Evolutionary conservation across 2,888 invertebrate species (phyloP), one percentile per base, ranked within the genome.

Genomic region (Halictus ligatus): DNA sequence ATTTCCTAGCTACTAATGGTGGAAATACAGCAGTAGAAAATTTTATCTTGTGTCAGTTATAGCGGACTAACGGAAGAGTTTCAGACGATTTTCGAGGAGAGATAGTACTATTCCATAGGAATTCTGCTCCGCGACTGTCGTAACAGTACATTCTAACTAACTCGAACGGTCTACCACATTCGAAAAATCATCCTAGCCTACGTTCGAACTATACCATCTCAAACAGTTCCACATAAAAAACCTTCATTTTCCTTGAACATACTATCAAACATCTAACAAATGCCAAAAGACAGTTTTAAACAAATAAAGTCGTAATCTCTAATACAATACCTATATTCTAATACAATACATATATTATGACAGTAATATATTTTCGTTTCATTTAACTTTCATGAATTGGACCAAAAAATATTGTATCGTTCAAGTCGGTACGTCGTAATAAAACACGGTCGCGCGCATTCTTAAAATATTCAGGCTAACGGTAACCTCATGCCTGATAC

Each of bases 51-150:
- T 15, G 2, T 29, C 25, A 6, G 2, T 64, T 29, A 2, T 12
- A 64, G 29, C 64, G 64, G 15, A 15, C 29, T 75, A 72, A 29
- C 69, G 25, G 18, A 35, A 8, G 21, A 25, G 13, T 2, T 25
- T 21, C 15, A 21, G 75, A 43, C 18, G 29, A 74, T 80, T 76
- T 81, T 76, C 67, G 46, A 60, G 35, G 60, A 60, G 83, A 64
- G 43, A 29, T 69, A 69, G 18, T 35, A 35, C 25, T 25, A 80
- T 80, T 35, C 10, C 12, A 10, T 25, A 15, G 25, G 58, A 71
- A 71, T 35, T 15, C 29, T 25, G 10, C 74, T 76, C 15, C 13
- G 13, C 0, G 15, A 18, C 40, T n/a, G 12, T 40, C 10, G 67
- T 21, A 1, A 69, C 58, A 58, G 58, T 58, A 10, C 21, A n/a